These are phyloP conservation scores for Ochropleura leucogaster DNA, from an alignment of 2,888 invertebrate genomes.

Conservation along the genomic window DNA sequence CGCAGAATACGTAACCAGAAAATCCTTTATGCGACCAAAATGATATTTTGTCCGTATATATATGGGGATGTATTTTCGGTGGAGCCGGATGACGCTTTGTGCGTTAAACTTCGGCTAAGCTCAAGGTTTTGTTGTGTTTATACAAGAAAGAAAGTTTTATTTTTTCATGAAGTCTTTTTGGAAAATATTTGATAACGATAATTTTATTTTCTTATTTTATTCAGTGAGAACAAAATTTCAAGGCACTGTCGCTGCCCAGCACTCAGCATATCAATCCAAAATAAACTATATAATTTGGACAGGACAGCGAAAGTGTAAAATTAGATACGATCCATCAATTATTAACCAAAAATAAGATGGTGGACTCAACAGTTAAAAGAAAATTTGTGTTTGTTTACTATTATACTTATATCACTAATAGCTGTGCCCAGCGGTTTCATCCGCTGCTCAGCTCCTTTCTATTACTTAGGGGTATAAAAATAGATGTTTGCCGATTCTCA, in stretches of 20 bases:
- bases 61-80: slow-evolving; percentile 20
- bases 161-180: neutral
- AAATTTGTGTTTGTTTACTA: too few relatives aligned
- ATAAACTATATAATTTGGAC: too few relatives aligned
- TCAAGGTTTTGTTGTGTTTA: slow-evolving; percentile 27
- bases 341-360: neutral
- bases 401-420: too few relatives aligned
- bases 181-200: neutral
- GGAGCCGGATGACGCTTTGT: slow-evolving; percentile 50
- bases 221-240: neutral
- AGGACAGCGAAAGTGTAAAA: too few relatives aligned
- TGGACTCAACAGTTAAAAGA: neutral
- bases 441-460: too few relatives aligned
- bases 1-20: slow-evolving; percentile 66
- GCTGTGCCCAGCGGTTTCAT: too few relatives aligned
- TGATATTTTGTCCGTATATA: slow-evolving; percentile 57
- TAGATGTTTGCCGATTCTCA: too few relatives aligned
- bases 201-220: neutral
- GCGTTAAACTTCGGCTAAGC: slow-evolving; percentile 44
- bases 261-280: too few relatives aligned
- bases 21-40: slow-evolving; percentile 59
- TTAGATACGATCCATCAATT: slow-evolving; percentile 12
- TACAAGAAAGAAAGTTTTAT: neutral
- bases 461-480: too few relatives aligned
- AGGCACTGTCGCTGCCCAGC: too few relatives aligned